These are phyloP conservation scores for Cairina moschata DNA, from an alignment of 2,113 vertebrate genomes.

Conservation along the genomic window DNA sequence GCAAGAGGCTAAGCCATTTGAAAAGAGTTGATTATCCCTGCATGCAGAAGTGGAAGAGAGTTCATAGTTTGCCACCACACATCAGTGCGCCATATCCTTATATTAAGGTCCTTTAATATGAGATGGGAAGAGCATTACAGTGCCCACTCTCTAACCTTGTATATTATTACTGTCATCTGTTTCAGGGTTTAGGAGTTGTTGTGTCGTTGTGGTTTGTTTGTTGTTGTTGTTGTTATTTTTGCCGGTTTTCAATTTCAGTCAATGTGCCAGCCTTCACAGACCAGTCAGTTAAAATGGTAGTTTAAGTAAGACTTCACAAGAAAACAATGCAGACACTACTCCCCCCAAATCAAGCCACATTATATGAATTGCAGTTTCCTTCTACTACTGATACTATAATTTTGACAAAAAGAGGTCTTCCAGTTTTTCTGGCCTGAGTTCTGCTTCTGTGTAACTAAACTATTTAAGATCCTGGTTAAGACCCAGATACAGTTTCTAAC, in stretches of 20 bases:
- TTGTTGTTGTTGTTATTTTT: not conserved
- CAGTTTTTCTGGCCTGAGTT: not conserved
- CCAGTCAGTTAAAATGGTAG: not conserved
- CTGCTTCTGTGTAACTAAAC: not conserved
- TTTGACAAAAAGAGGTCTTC: not conserved
- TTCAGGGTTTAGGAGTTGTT: not conserved
- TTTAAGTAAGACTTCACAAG: not conserved
- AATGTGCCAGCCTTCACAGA: not conserved
- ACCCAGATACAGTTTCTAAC: not conserved
- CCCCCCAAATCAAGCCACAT: not conserved
- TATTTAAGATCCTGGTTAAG: too few relatives aligned
- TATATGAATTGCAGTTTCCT: not conserved
- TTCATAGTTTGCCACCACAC: not conserved
- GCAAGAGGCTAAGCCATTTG: not conserved
- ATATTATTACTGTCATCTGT: not conserved
- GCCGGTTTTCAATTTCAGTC: not conserved
- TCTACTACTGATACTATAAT: not conserved
- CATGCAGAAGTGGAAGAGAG: not conserved
- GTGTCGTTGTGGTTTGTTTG: too few relatives aligned
- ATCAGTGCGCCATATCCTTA: not conserved
- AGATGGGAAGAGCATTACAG: not conserved
- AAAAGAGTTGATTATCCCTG: not conserved
- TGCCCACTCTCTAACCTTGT: not conserved
- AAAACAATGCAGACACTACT: not conserved
- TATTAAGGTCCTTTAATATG: not conserved